phyloP scores from a whole-genome alignment of 2,797 vertebrate genomes.

The Rhincodon typus region DNA sequence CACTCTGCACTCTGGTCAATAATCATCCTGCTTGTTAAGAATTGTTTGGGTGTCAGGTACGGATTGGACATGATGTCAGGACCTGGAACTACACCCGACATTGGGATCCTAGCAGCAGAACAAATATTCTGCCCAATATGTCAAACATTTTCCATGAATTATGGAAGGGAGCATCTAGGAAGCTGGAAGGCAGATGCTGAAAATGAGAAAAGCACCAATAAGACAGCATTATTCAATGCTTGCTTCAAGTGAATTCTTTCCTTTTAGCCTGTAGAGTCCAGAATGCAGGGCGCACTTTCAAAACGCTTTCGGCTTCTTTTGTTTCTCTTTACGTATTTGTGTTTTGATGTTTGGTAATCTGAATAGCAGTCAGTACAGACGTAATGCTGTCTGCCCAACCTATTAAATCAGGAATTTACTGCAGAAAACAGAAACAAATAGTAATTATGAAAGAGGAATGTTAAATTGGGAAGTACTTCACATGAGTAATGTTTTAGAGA shows the following conservation, averaged over 20 bases:
- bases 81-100: not conserved
- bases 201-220: not conserved
- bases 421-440: not conserved
- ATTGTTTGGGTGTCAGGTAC: not conserved
- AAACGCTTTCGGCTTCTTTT: not conserved
- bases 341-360: not conserved
- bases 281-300: not conserved
- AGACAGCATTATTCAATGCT: not conserved
- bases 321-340: not conserved
- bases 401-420: not conserved
- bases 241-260: not conserved
- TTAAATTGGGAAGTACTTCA: not conserved
- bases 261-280: not conserved
- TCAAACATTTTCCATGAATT: not conserved
- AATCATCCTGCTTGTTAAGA: not conserved
- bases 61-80: not conserved
- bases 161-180: not conserved
- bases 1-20: not conserved
- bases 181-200: not conserved
- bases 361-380: not conserved
- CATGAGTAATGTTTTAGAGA: not conserved
- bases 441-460: constrained; percentile 7
- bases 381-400: not conserved
- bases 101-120: not conserved
- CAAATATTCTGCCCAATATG: not conserved